Base-by-base conservation (phyloP, 2,797 vertebrate species). In the Prunella strophiata region DNA sequence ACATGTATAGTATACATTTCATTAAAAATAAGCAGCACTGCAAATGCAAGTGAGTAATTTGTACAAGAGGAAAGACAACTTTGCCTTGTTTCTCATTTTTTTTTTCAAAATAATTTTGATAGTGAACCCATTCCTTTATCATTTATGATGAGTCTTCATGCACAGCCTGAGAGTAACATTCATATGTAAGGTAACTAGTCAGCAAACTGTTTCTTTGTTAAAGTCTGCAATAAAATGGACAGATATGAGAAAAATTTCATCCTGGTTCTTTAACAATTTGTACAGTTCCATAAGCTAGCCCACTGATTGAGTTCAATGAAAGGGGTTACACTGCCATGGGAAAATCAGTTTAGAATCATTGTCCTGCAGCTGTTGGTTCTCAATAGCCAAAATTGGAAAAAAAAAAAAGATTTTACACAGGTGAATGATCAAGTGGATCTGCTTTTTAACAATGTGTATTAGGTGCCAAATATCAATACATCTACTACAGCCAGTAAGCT, bases 91-190 rank as follows among this genome's bases (percentile, higher is more conserved):
- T 71, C 13, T 52, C 7, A 42, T 25, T 13, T 32, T 48, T 58
- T 42, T 9, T 45, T 79, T 85, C 34, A 54, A 59, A 95, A n/a
- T 2, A 47, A 42, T 30, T 34, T 67, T 36, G 26, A 63, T 22
- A 11, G 6, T 57, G 10, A 73, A 68, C 12, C 7, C 4, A 30
- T 83, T 38, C 13, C n/a, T 63, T 19, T 79, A 36, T 30, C 40
- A 13, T 26, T 89, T 62, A 26, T 65, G 30, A 58, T 58, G 29
- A 23, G 34, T 14, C 15, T 93, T 73, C 52, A 19, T 75, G 2
- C 70, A 91, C 61, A 83, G 32, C 25, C 16, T 88, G 67, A 94
- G 80, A 92, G 48, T 73, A 76, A 84, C 13, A 83, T 91, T 89
- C 43, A 45, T 81, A 38, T 52, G 32, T 65, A 81, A 75, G 42